Evolutionary conservation across 2,888 invertebrate genomes (phyloP), one percentile per base, ranked within the genome.

Genomic region (Micoletzkya japonica): DNA sequence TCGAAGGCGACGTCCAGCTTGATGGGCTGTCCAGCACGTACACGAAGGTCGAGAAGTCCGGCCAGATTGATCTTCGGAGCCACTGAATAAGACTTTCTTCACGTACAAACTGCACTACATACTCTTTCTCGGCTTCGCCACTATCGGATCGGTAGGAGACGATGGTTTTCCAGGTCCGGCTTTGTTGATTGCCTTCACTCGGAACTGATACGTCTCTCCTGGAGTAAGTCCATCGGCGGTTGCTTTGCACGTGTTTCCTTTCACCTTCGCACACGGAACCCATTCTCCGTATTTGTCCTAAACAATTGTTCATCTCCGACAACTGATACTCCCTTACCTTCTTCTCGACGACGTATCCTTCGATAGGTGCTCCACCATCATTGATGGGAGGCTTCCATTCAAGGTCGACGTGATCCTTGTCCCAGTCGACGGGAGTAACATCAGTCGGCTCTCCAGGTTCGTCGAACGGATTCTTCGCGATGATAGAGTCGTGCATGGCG

Each of bases 311-410:
- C 26, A n/a, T 54, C 26, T n/a, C 63, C 28, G 44, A 14, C 20
- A 32, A 2, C 49, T 17, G 28, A n/a, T n/a, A 49, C 44, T 28
- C 20, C 50, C 44, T 4, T 44, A 66, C 66, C 66, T 86, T 86
- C 81, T 86, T 86, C 73, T 86, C 86, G 52, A 86, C 83, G 36
- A 86, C 76, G 75, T 86, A 86, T 24, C 77, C 77, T 28, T 81
- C 79, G 37, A 95, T 92, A 0, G 94, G 93, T 34, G 94, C 91
- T 26, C 95, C 95, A 24, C 94, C 94, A 86, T 95, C 94, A 82
- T 82, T 91, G 87, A 92, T 93, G 0, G 98, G 97, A 69, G 94
- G 91, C 10, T 93, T 90, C 97, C 98, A 99, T 90, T 94, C 92
- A 76, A 98, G 88, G 85, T 94, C 94, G 85, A 96, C 95, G 85